Percentiles rank a stretch among this genome's conserved stretches.
Evolutionary conservation across 2,113 vertebrate genomes (phyloP).

Genomic region (Rhynchopsitta pachyrhyncha): DNA sequence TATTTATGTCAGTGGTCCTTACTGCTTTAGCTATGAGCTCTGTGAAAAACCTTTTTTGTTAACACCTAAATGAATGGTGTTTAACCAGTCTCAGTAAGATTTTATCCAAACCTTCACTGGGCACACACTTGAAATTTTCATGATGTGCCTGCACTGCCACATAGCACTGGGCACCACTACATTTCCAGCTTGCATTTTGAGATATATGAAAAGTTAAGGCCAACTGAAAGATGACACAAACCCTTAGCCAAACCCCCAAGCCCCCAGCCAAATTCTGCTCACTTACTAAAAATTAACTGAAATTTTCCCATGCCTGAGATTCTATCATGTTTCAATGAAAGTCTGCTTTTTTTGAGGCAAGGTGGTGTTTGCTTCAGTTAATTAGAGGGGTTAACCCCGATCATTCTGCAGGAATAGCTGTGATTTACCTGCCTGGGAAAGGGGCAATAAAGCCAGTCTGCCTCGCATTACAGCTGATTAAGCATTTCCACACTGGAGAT

Average conservation of each 20-base stretch:
- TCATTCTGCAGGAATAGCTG: background rate
- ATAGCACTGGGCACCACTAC: background rate
- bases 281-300: background rate
- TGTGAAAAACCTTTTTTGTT: background rate
- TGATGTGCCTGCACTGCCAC: background rate
- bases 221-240: background rate
- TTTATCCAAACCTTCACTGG: background rate
- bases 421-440: background rate
- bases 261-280: background rate
- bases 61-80: background rate
- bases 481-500: background rate
- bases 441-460: background rate
- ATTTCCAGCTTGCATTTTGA: background rate
- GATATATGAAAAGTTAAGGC: background rate
- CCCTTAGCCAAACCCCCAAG: background rate
- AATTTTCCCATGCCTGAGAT: background rate
- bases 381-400: background rate
- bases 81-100: background rate
- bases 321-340: background rate
- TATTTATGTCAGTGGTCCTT: background rate
- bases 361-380: background rate
- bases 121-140: background rate
- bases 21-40: background rate
- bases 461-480: background rate
- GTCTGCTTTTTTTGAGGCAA: background rate